Percentiles rank a stretch among this genome's conserved stretches.
Evolutionary conservation across 2,797 vertebrate genomes (phyloP).

Genomic region (Babyrousa celebensis): DNA sequence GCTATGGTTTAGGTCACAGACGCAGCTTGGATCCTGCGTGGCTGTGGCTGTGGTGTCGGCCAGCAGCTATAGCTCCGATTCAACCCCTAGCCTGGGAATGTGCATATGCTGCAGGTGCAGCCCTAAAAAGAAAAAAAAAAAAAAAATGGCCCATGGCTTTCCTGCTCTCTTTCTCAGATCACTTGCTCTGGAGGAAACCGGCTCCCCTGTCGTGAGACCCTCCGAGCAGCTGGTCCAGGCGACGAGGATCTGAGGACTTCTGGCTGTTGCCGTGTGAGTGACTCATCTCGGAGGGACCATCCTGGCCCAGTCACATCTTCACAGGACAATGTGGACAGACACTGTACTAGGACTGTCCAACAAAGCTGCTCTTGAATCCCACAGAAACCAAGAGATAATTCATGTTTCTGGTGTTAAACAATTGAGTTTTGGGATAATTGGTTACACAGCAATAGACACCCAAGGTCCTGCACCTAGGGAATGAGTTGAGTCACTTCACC

Average conservation of each 20-base stretch:
- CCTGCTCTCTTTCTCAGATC: neutral
- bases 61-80: too few species aligned
- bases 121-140: too few species aligned
- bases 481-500: neutral
- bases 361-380: conserved; percentile 12
- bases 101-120: too few species aligned
- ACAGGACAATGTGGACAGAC: neutral
- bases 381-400: neutral
- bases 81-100: too few species aligned
- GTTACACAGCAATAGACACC: neutral
- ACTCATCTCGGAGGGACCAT: neutral
- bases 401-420: neutral
- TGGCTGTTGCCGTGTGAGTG: neutral
- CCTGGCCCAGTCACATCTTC: neutral
- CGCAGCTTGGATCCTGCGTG: too few species aligned
- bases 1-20: too few species aligned
- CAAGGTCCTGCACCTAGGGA: neutral
- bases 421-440: neutral
- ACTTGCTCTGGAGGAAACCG: neutral
- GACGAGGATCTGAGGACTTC: neutral
- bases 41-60: too few species aligned
- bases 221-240: too few species aligned
- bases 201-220: neutral
- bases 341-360: neutral
- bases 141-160: neutral